These are phyloP conservation scores for Rhizoglyphus robini DNA, from an alignment of 1,140 invertebrate genomes.

Conservation along the genomic window DNA sequence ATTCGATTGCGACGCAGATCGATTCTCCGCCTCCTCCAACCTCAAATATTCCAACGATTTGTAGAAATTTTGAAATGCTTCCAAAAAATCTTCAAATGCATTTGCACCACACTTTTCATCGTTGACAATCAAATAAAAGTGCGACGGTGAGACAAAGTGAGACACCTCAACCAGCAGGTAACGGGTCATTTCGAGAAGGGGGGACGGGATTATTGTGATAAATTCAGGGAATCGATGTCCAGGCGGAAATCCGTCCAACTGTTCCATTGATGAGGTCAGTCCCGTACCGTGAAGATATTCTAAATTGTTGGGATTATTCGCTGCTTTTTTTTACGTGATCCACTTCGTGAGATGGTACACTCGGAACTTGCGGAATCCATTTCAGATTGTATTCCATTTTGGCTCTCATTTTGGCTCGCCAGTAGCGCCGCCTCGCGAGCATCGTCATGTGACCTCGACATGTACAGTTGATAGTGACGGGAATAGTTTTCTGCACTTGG, in stretches of 20 bases:
- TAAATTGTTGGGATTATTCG: background rate
- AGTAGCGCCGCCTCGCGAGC: background rate
- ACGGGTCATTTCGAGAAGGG: background rate
- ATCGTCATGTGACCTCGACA: background rate
- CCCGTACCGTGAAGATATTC: background rate
- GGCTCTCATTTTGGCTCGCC: background rate
- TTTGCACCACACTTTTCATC: slow-evolving; percentile 12
- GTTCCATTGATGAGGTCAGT: too few species aligned
- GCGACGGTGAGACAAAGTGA: slow-evolving; percentile 12
- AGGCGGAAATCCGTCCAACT: background rate
- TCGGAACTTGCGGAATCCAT: background rate
- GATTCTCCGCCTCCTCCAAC: background rate
- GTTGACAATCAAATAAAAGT: slow-evolving; percentile 10
- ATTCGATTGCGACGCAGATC: background rate
- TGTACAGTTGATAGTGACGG: background rate
- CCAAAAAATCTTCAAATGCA: slow-evolving; percentile 13
- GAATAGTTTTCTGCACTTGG: background rate
- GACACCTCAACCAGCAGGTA: slow-evolving; percentile 6
- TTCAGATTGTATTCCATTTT: background rate
- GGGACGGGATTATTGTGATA: background rate
- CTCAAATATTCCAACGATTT: background rate
- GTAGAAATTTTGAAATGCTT: slow-evolving; percentile 12
- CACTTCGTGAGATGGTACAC: background rate
- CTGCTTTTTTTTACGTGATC: background rate
- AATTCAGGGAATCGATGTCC: background rate